phyloP scores from a whole-genome alignment of 2,797 vertebrate genomes.

The Loriculus beryllinus region DNA sequence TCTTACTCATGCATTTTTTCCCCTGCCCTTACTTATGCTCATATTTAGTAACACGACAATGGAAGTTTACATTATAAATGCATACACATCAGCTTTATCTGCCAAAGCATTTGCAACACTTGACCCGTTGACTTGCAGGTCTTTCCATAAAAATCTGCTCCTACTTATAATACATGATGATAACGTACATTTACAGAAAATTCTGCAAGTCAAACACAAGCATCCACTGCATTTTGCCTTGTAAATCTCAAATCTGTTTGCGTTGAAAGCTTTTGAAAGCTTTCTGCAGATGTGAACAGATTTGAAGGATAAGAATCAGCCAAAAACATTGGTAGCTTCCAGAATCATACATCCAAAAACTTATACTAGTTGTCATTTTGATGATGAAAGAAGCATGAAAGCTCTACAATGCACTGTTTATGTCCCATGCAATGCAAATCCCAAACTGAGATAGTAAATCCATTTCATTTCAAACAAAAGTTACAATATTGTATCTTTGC shows the following conservation, averaged over 20 bases:
- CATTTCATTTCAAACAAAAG: background rate
- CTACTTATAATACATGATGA: background rate
- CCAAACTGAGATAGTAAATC: background rate
- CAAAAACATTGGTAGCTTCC: background rate
- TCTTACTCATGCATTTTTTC: background rate
- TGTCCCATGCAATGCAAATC: background rate
- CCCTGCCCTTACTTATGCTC: background rate
- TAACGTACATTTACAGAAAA: background rate
- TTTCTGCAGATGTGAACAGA: background rate
- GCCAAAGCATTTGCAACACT: background rate
- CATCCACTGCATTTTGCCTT: background rate
- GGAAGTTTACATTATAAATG: background rate
- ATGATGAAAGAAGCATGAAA: background rate
- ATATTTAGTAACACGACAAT: background rate
- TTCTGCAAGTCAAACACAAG: background rate
- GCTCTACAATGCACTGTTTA: background rate
- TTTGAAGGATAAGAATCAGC: background rate
- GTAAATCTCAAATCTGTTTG: background rate
- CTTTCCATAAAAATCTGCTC: background rate
- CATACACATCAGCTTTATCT: background rate
- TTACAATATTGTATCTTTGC: background rate
- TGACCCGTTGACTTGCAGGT: background rate
- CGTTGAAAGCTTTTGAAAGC: background rate
- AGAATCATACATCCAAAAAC: background rate
- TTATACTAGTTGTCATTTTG: background rate